Conservation (phyloP, 2,888 invertebrate species). For the Nephrotoma guestfalica region DNA sequence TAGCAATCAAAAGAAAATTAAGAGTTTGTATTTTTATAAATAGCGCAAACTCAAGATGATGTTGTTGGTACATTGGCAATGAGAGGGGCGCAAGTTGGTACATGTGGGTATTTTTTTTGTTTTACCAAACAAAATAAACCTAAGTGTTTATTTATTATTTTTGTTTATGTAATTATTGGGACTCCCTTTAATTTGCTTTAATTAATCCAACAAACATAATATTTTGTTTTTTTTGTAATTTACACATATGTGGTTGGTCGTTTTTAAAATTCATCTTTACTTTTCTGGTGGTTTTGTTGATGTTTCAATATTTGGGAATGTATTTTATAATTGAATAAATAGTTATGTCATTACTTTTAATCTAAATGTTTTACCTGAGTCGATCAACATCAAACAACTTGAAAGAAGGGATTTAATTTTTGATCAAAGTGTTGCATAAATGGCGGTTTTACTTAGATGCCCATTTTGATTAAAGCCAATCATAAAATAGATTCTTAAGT, state of each 20-base stretch:
- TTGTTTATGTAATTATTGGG: background rate
- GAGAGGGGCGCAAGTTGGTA: background rate
- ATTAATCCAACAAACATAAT: background rate
- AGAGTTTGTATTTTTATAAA: slow-evolving; percentile 1
- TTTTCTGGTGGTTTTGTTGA: background rate
- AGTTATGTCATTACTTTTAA: too few relatives aligned
- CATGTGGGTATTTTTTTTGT: slow-evolving; percentile 1
- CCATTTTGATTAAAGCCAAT: too few relatives aligned
- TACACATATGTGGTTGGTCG: background rate
- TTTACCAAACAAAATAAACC: background rate
- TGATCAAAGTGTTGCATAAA: too few relatives aligned
- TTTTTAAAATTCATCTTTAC: background rate
- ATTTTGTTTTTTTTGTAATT: background rate
- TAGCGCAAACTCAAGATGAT: slow-evolving; percentile 2
- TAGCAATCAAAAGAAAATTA: background rate
- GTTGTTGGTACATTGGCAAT: slow-evolving; percentile 2
- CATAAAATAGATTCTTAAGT: too few relatives aligned
- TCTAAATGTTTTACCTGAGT: too few relatives aligned
- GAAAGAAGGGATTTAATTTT: too few relatives aligned
- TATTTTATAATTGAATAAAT: too few relatives aligned
- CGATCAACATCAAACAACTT: too few relatives aligned
- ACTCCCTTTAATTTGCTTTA: background rate
- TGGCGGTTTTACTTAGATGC: too few relatives aligned
- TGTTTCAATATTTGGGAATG: background rate
- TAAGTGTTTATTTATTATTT: background rate